These are phyloP conservation scores for Cotesia congregata DNA, from an alignment of 2,888 invertebrate genomes.

Conservation along the genomic window DNA sequence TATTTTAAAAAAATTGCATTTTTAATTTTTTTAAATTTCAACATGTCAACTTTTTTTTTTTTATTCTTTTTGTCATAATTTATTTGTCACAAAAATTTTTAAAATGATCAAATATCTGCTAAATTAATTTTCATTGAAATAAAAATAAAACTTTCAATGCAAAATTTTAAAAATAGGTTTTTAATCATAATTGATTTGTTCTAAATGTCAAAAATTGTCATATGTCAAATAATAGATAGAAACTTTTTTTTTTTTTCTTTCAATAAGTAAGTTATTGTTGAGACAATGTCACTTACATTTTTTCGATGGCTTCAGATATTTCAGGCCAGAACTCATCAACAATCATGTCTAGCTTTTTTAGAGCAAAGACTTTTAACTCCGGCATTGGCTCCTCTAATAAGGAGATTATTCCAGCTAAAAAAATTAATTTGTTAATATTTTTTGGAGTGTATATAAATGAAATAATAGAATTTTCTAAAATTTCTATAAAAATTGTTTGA, in stretches of 20 bases:
- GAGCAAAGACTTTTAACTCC: conserved; percentile 93
- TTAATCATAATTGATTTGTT: too few species aligned
- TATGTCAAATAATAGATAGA: too few species aligned
- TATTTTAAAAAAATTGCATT: not conserved
- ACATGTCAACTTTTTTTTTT: too few species aligned
- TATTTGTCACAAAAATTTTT: too few species aligned
- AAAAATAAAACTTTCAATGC: too few species aligned
- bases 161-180: too few species aligned
- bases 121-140: too few species aligned
- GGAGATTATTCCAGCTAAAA: conserved; percentile 91
- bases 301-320: conserved; percentile 97
- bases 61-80: too few species aligned
- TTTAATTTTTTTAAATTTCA: not conserved
- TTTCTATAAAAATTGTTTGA: not conserved
- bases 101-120: too few species aligned
- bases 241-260: too few species aligned
- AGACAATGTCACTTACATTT: conserved; percentile 77
- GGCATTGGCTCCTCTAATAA: conserved; percentile 94
- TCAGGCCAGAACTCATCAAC: conserved; percentile 99
- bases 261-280: too few species aligned
- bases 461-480: not conserved
- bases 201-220: too few species aligned
- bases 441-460: not conserved
- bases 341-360: conserved; percentile 92
- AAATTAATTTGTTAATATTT: not conserved